These are phyloP conservation scores for Corythornis madagascariensis DNA, from an alignment of 2,113 vertebrate genomes.

Conservation along the genomic window DNA sequence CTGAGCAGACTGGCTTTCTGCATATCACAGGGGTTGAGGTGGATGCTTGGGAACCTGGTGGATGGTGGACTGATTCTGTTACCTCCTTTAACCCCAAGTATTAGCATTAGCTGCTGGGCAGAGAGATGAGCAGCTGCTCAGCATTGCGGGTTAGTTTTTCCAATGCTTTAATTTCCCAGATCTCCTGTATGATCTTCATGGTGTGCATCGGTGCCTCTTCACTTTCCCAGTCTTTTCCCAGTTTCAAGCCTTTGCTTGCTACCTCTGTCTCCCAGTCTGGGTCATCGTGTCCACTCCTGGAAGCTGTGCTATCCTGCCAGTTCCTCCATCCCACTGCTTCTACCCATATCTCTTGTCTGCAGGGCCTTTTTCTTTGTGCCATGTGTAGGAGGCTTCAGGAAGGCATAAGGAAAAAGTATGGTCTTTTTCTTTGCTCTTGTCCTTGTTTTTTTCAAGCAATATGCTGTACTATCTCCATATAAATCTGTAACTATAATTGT, in stretches of 20 bases:
- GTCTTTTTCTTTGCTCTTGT: neutral
- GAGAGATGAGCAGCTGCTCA: neutral
- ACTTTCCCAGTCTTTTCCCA: neutral
- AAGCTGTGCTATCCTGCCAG: accelerated
- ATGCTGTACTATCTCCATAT: neutral
- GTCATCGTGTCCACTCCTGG: accelerated
- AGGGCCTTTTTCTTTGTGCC: neutral
- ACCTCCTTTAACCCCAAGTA: neutral
- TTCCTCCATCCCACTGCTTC: accelerated
- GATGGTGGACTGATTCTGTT: neutral
- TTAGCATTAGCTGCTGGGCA: neutral
- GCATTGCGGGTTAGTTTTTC: neutral
- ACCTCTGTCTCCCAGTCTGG: neutral
- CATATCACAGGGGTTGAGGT: accelerated
- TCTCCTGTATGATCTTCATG: neutral
- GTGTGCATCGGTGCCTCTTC: neutral
- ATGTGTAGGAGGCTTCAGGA: neutral
- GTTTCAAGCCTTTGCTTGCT: neutral
- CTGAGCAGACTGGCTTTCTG: neutral
- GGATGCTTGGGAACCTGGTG: neutral
- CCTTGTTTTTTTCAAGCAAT: neutral
- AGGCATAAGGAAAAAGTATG: neutral
- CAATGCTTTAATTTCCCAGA: neutral
- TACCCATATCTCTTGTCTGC: neutral
- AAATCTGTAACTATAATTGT: neutral